These are phyloP conservation scores for Anguilla anguilla DNA, from an alignment of 2,797 vertebrate species.

Conservation along the genomic window DNA sequence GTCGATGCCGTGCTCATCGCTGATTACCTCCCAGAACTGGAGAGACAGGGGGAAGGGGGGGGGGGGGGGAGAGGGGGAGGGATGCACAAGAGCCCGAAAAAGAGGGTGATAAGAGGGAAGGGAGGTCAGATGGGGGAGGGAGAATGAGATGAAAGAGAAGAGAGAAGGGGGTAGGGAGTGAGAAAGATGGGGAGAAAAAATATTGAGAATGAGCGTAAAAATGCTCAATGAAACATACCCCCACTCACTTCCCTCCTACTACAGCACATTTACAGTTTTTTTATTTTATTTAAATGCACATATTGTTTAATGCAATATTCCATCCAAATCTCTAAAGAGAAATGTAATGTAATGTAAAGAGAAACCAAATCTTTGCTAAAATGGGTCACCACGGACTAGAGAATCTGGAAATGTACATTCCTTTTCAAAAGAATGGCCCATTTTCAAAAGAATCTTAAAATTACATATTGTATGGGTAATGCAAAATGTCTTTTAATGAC, in stretches of 20 bases:
- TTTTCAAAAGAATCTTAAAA: neutral
- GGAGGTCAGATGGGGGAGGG: neutral
- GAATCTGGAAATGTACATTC: neutral
- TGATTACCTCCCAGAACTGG: constrained; percentile 91
- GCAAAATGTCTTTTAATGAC: neutral
- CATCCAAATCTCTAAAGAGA: neutral
- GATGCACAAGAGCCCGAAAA: too few relatives aligned
- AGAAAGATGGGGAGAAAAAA: neutral
- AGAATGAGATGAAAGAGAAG: neutral
- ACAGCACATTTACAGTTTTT: neutral
- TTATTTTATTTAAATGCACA: neutral
- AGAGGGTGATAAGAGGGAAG: neutral
- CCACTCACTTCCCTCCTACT: neutral
- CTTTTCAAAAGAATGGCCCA: neutral
- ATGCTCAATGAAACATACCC: neutral
- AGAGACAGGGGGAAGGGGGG: neutral
- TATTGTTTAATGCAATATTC: neutral
- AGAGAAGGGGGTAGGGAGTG: neutral
- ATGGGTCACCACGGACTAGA: neutral
- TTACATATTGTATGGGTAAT: neutral
- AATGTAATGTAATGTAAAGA: too few relatives aligned
- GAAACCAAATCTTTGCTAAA: neutral
- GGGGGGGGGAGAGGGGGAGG: neutral
- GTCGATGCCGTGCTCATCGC: constrained; percentile 81
- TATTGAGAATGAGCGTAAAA: neutral